Conservation (phyloP, 1,140 invertebrate genomes). For the Myzus persicae region DNA sequence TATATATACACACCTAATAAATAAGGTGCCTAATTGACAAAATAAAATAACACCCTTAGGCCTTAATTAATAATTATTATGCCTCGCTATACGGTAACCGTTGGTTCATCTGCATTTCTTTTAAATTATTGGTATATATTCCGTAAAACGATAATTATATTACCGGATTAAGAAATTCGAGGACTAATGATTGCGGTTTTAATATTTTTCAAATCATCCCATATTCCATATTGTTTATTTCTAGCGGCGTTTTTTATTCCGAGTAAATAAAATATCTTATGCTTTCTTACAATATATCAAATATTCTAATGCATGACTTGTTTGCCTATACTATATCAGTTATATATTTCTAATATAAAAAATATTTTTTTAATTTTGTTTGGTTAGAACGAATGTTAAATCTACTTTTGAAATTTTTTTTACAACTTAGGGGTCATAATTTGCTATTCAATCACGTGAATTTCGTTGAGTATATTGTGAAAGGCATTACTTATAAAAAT, state of each 20-base stretch:
- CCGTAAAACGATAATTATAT: neutral
- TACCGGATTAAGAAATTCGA: neutral
- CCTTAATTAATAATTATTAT: too few species aligned
- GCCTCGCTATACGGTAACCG: too few species aligned
- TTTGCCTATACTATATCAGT: neutral
- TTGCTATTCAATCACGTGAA: neutral
- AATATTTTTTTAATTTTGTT: too few species aligned
- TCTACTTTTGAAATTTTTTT: neutral
- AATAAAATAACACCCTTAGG: too few species aligned
- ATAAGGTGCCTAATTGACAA: too few species aligned
- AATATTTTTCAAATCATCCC: neutral
- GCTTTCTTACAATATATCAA: neutral
- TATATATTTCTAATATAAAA: too few species aligned
- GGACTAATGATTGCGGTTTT: too few species aligned
- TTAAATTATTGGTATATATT: too few species aligned
- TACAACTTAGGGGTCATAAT: neutral
- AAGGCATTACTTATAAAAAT: neutral
- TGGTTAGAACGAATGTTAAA: neutral
- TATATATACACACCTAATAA: too few species aligned
- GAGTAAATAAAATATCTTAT: neutral
- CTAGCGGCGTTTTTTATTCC: neutral
- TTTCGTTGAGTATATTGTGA: neutral
- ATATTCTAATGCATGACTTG: neutral
- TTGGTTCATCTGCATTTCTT: too few species aligned
- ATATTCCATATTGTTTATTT: neutral